phyloP scores from a whole-genome alignment of 2,888 invertebrate species.

The Dasypolia templi region DNA sequence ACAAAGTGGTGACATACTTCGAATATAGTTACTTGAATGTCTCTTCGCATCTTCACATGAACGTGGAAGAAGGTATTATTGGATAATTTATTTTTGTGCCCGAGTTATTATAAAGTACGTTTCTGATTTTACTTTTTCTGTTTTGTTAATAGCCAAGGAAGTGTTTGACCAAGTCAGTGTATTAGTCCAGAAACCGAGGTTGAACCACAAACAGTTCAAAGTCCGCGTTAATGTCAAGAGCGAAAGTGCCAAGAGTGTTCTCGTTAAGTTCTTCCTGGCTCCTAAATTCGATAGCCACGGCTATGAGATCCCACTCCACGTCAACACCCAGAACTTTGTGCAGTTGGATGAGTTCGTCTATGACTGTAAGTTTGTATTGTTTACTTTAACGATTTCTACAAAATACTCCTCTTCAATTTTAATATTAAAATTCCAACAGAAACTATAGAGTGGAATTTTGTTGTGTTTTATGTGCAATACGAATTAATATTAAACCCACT shows the following conservation, averaged over 20 bases:
- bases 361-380: constrained; percentile 82
- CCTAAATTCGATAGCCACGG: constrained; percentile 92
- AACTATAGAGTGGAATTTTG: no score
- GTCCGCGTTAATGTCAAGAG: constrained; percentile 91
- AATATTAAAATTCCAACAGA: not conserved
- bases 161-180: constrained; percentile 84
- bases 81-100: not conserved
- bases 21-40: constrained; percentile 92
- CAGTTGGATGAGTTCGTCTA: constrained; percentile 90
- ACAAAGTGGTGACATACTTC: constrained; percentile 93
- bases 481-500: not conserved
- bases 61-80: constrained; percentile 81
- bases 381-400: not conserved
- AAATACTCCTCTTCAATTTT: not conserved
- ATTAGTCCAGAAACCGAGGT: constrained; percentile 91
- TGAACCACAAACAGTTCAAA: constrained; percentile 93
- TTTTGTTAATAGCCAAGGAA: constrained; percentile 71
- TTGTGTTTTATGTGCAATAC: not conserved
- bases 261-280: constrained; percentile 92
- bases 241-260: constrained; percentile 86
- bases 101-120: not conserved
- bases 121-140: not conserved
- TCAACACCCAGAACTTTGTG: constrained; percentile 90
- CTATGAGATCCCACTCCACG: constrained; percentile 87
- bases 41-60: constrained; percentile 88